Percentiles rank a stretch among this genome's conserved stretches.
These are phyloP conservation scores for Chaetodon auriga DNA, from an alignment of 2,113 vertebrate genomes.

Conservation along the genomic window DNA sequence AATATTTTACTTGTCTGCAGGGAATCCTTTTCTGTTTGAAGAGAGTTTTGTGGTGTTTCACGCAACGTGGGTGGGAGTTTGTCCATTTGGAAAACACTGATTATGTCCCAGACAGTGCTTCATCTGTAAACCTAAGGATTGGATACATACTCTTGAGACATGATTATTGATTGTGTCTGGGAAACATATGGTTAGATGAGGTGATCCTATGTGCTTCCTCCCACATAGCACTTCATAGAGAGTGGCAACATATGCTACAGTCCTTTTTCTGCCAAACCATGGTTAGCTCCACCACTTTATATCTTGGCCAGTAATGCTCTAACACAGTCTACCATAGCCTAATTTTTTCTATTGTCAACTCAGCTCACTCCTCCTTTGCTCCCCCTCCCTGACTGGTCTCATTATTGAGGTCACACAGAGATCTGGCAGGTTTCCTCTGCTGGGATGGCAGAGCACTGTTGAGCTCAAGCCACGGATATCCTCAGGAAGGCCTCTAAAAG, in stretches of 20 bases:
- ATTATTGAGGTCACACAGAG: constrained; percentile 67
- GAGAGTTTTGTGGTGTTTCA: constrained; percentile 41
- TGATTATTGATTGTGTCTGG: constrained; percentile 65
- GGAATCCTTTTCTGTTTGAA: constrained; percentile 49
- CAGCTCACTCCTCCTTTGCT: constrained; percentile 36
- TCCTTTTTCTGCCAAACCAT: constrained; percentile 25
- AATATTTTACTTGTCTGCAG: constrained; percentile 53
- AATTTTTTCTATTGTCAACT: constrained; percentile 45
- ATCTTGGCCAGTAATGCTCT: constrained; percentile 34
- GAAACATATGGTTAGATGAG: constrained; percentile 46
- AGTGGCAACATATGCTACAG: constrained; percentile 18
- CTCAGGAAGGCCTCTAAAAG: constrained; percentile 78
- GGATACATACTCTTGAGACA: constrained; percentile 36
- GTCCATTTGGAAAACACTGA: constrained; percentile 36
- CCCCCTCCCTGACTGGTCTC: constrained; percentile 39
- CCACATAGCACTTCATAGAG: constrained; percentile 50
- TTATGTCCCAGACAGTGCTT: constrained; percentile 36
- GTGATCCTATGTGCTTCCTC: constrained; percentile 38
- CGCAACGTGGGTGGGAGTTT: constrained; percentile 44
- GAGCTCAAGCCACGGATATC: constrained; percentile 76
- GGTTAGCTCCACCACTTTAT: constrained; percentile 12
- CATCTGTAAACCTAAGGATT: constrained; percentile 35
- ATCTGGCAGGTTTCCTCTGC: constrained; percentile 67
- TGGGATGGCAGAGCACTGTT: constrained; percentile 56
- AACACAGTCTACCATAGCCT: constrained; percentile 29